phyloP scores from a whole-genome alignment of 1,140 invertebrate genomes.

The Drosophila quadrilineata region DNA sequence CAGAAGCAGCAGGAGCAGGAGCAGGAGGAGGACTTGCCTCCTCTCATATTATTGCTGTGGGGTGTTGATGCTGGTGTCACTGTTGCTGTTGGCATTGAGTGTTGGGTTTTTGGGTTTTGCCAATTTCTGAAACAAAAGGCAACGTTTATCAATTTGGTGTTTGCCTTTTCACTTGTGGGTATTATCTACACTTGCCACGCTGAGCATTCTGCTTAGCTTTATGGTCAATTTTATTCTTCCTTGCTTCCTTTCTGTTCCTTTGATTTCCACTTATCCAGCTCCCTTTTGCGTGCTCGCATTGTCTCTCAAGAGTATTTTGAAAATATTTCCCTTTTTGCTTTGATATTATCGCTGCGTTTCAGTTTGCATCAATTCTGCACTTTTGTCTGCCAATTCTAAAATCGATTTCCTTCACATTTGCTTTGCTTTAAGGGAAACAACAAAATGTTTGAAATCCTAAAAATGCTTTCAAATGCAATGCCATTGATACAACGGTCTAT shows the following conservation, averaged over 20 bases:
- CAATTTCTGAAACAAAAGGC: slow-evolving; percentile 48
- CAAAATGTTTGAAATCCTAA: no score
- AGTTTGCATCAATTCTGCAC: slow-evolving; percentile 47
- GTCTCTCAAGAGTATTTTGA: slow-evolving; percentile 40
- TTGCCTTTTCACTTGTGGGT: slow-evolving; percentile 45
- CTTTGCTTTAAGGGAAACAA: not conserved
- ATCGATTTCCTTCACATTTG: slow-evolving; percentile 35
- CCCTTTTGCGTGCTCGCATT: slow-evolving; percentile 3
- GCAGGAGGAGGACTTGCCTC: no score
- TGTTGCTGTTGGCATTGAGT: not conserved
- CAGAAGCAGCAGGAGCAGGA: not conserved
- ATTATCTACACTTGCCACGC: slow-evolving; percentile 45
- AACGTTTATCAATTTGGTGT: slow-evolving; percentile 66
- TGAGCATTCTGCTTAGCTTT: slow-evolving; percentile 43
- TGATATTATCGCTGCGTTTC: slow-evolving; percentile 58
- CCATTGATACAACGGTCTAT: no score
- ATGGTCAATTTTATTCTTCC: slow-evolving; percentile 64
- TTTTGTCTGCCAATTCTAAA: slow-evolving; percentile 43
- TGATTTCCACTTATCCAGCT: slow-evolving; percentile 30
- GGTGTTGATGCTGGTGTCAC: no score
- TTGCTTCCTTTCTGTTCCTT: no score
- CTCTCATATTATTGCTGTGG: no score
- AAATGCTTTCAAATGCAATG: no score
- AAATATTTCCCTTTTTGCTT: slow-evolving; percentile 39
- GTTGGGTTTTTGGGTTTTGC: not conserved